Conservation (phyloP, 2,888 invertebrate species). For the Troides helena region DNA sequence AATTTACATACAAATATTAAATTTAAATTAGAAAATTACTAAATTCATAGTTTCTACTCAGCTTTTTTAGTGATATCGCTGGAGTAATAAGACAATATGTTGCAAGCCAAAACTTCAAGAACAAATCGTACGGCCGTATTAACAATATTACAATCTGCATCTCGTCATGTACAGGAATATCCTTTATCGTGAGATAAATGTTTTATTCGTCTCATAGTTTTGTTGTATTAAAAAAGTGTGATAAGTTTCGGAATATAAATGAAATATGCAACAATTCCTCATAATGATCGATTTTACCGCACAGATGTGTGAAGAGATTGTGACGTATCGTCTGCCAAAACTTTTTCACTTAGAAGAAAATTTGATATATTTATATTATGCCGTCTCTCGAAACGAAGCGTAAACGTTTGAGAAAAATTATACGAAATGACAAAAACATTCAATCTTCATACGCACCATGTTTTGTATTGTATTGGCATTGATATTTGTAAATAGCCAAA, state of each 20-base stretch:
- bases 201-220: no score
- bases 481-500: not conserved
- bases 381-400: not conserved
- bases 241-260: not conserved
- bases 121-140: no score
- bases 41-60: no score
- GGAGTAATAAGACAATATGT: no score
- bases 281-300: slow-evolving; percentile 26
- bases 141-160: no score
- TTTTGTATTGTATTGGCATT: not conserved
- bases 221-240: no score
- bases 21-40: no score
- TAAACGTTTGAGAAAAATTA: slow-evolving; percentile 14
- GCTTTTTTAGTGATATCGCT: no score
- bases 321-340: slow-evolving; percentile 26
- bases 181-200: no score
- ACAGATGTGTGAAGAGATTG: slow-evolving; percentile 24
- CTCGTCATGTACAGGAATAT: no score
- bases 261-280: slow-evolving; percentile 24
- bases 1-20: no score
- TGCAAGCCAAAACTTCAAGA: no score
- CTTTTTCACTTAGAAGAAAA: slow-evolving; percentile 28
- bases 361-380: slow-evolving; percentile 23
- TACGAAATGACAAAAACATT: slow-evolving; percentile 10
- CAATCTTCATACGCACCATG: not conserved